A percentile compares a stretch with the other conserved stretches of the same genome.
Evolutionary conservation across 2,797 vertebrate genomes (phyloP).

Genomic region (Neostethus bicornis): DNA sequence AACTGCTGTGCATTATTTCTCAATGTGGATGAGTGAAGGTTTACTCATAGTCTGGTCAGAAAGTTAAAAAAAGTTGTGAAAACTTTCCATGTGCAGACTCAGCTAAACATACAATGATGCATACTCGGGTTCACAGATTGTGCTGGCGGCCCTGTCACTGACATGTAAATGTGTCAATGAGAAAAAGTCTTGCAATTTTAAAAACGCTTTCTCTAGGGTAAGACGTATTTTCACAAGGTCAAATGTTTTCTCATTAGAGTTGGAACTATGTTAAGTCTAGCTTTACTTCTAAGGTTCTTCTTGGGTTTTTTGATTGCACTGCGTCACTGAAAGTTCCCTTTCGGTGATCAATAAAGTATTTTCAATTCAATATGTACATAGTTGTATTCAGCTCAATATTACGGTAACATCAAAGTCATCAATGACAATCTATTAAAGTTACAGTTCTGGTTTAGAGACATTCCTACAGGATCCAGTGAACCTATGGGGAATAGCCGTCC

Average conservation of each 20-base stretch:
- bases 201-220: neutral
- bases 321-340: too few relatives aligned
- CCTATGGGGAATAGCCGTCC: too few relatives aligned
- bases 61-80: conserved; percentile 29
- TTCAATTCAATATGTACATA: too few relatives aligned
- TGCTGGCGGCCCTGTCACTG: conserved; percentile 8
- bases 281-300: too few relatives aligned
- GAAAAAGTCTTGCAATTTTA: neutral
- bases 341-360: too few relatives aligned
- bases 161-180: neutral
- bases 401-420: too few relatives aligned
- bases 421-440: too few relatives aligned
- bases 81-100: conserved; percentile 47
- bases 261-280: too few relatives aligned
- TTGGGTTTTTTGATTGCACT: too few relatives aligned
- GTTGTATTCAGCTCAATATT: too few relatives aligned
- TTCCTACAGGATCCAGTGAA: conserved; percentile 4
- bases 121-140: conserved; percentile 15
- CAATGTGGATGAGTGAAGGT: conserved; percentile 20
- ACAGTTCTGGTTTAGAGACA: too few relatives aligned
- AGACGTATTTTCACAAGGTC: neutral
- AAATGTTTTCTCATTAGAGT: neutral
- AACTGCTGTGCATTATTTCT: conserved; percentile 11
- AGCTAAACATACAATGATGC: conserved; percentile 37
- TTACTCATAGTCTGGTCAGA: conserved; percentile 60